Evolutionary conservation across 2,888 invertebrate genomes (phyloP).

Genomic region (Saturnia pavonia): DNA sequence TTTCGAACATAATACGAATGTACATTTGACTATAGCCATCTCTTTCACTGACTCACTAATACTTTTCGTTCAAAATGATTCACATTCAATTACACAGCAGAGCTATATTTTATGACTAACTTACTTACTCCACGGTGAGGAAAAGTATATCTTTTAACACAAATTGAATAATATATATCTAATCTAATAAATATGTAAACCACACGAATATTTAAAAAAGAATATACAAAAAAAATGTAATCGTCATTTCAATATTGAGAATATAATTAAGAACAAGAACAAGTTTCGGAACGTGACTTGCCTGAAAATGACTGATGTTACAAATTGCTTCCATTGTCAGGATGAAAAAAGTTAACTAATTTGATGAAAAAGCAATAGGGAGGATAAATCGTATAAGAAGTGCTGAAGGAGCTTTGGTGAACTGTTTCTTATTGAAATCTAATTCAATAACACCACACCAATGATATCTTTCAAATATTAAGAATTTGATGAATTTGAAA

Average conservation of each 20-base stretch:
- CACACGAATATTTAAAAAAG: too few relatives aligned
- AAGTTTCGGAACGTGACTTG: conserved; percentile 12
- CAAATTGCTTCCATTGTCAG: conserved; percentile 55
- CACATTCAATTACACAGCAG: background rate
- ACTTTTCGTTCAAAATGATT: background rate
- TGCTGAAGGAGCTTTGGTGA: background rate
- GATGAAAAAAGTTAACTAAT: conserved; percentile 43
- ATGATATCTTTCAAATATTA: background rate
- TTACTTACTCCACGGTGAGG: background rate
- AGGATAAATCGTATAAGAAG: background rate
- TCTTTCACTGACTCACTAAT: background rate
- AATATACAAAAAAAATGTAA: too few relatives aligned
- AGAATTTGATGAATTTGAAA: too few relatives aligned
- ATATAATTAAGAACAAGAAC: conserved; percentile 12
- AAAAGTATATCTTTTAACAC: background rate
- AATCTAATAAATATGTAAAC: background rate
- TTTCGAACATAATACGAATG: background rate
- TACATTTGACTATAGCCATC: background rate
- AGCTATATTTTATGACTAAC: background rate
- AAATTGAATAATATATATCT: background rate
- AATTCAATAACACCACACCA: background rate
- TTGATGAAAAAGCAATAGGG: conserved; percentile 30
- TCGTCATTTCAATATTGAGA: background rate
- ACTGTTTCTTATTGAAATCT: background rate
- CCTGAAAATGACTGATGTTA: conserved; percentile 45